These are phyloP conservation scores for Crocallis elinguaria DNA, from an alignment of 2,888 invertebrate species.

Conservation along the genomic window DNA sequence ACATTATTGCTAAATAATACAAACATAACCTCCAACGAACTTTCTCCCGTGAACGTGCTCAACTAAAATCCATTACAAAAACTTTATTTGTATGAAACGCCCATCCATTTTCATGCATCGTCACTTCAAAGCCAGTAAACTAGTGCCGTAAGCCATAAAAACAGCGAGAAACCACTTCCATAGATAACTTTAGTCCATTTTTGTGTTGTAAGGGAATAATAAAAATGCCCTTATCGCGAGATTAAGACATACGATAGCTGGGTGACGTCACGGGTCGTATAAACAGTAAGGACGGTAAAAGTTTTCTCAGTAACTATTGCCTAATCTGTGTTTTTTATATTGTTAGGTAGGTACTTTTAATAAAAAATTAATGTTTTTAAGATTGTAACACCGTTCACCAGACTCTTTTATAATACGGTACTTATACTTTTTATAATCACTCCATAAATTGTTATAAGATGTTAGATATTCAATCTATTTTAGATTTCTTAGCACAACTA, in stretches of 20 bases:
- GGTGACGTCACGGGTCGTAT: slow-evolving; percentile 47
- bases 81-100: slow-evolving; percentile 9
- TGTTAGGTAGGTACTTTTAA: no score
- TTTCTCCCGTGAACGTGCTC: not conserved
- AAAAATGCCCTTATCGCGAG: slow-evolving; percentile 53
- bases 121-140: slow-evolving; percentile 25
- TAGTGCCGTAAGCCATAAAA: slow-evolving; percentile 40
- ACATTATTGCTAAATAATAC: no score
- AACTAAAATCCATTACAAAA: not conserved
- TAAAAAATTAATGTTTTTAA: no score
- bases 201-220: slow-evolving; percentile 49
- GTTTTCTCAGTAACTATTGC: no score
- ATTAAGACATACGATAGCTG: slow-evolving; percentile 55
- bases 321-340: no score
- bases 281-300: slow-evolving; percentile 15
- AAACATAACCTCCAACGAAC: no score
- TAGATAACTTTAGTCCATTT: slow-evolving; percentile 50
- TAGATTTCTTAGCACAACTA: no score
- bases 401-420: no score
- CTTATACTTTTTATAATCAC: no score
- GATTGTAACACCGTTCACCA: no score
- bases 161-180: slow-evolving; percentile 43
- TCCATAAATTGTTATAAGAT: no score
- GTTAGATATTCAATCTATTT: no score
- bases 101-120: slow-evolving; percentile 15